Percentiles rank a stretch among this genome's conserved stretches.
These are phyloP conservation scores for Aphaenogaster floridana DNA, from an alignment of 1,140 invertebrate species.

Conservation along the genomic window DNA sequence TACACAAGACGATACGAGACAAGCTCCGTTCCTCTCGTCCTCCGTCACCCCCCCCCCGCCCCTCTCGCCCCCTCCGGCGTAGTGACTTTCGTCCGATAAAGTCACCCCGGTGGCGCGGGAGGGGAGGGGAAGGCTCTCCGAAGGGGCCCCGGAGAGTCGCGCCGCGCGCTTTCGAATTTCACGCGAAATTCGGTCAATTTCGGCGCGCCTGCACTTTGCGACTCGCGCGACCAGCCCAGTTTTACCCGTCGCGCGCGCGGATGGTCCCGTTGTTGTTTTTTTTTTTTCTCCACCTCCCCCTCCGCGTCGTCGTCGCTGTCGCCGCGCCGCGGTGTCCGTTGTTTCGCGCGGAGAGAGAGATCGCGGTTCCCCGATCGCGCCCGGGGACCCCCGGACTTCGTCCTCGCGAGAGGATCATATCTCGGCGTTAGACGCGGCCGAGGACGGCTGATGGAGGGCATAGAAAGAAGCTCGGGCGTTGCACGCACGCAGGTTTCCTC, in stretches of 20 bases:
- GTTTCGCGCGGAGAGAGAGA: slow-evolving; percentile 6
- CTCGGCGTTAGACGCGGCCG: slow-evolving; percentile 35
- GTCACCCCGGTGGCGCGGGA: slow-evolving; percentile 58
- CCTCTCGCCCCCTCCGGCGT: neutral
- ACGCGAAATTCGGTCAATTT: slow-evolving; percentile 72
- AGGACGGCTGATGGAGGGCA: slow-evolving; percentile 31
- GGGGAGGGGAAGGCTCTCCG: slow-evolving; percentile 17
- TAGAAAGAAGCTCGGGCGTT: slow-evolving; percentile 45
- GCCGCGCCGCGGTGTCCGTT: neutral
- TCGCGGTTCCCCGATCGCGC: slow-evolving; percentile 28
- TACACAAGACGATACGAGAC: slow-evolving; percentile 68
- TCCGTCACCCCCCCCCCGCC: neutral
- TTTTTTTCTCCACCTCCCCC: slow-evolving; percentile 29
- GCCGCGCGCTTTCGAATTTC: slow-evolving; percentile 74
- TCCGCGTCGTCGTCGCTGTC: neutral
- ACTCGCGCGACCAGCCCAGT: slow-evolving; percentile 27
- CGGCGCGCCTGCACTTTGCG: slow-evolving; percentile 50
- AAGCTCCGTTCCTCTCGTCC: neutral
- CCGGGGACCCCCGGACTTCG: slow-evolving; percentile 6
- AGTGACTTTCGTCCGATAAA: slow-evolving; percentile 72
- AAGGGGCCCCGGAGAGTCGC: slow-evolving; percentile 14
- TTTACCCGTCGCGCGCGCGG: slow-evolving; percentile 24
- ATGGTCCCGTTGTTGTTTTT: neutral
- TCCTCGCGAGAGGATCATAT: neutral
- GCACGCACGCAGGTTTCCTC: slow-evolving; percentile 52